phyloP scores from a whole-genome alignment of 2,113 vertebrate species.

The Lamprologus speciosus region DNA sequence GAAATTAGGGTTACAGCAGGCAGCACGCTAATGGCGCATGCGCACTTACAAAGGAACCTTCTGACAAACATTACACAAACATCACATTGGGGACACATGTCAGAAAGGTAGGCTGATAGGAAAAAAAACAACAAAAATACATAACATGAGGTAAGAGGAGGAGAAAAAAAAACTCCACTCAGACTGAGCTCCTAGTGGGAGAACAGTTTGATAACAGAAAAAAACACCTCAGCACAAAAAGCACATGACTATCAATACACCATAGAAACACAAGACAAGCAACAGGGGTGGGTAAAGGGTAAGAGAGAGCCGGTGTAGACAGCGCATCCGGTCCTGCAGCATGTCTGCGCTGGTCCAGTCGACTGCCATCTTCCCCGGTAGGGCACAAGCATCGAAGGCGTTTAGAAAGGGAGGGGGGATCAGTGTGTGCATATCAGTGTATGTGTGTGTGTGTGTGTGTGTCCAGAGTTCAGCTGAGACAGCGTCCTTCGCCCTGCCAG shows the following conservation, averaged over 20 bases:
- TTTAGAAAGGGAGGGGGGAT: background rate
- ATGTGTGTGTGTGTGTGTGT: background rate
- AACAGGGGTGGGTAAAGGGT: accelerated
- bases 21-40: too few species aligned
- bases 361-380: background rate
- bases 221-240: background rate
- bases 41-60: too few species aligned
- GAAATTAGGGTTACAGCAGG: too few species aligned
- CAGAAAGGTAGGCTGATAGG: too few species aligned
- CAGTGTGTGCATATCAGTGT: background rate
- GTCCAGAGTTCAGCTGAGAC: background rate
- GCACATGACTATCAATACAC: background rate
- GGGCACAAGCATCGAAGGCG: background rate
- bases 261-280: background rate
- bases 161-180: too few species aligned
- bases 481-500: accelerated
- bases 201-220: background rate
- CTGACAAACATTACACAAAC: too few species aligned
- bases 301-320: background rate
- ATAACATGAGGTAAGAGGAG: too few species aligned
- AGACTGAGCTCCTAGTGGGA: background rate
- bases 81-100: too few species aligned
- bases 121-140: too few species aligned
- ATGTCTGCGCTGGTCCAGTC: background rate
- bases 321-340: background rate